A percentile compares a stretch with the other conserved stretches of the same genome.
Conservation (phyloP, 2,797 vertebrate genomes). For the Muscicapa striata region DNA sequence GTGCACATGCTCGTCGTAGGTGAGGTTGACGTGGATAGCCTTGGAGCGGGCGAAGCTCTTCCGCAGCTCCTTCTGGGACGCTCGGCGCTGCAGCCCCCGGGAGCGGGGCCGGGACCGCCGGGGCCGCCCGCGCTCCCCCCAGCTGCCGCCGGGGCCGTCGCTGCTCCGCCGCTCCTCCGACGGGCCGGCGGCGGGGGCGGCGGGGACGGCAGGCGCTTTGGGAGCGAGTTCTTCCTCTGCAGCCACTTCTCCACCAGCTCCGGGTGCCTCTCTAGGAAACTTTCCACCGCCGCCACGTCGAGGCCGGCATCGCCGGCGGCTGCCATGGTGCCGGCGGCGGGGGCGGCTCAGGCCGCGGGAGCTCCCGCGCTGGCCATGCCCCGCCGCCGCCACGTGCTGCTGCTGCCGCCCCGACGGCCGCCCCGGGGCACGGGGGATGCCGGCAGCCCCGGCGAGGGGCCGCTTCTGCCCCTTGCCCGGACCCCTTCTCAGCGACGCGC, state of each 20-base stretch:
- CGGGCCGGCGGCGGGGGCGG: conserved; percentile 55
- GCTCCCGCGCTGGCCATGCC: background rate
- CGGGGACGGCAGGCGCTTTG: conserved; percentile 44
- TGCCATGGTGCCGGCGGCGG: conserved; percentile 48
- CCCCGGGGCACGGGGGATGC: background rate
- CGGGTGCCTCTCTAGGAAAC: conserved; percentile 94
- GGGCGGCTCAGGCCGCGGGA: background rate
- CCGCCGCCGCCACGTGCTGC: background rate
- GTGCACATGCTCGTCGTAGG: conserved; percentile 95
- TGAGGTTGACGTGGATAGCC: conserved; percentile 93
- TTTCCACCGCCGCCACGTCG: conserved; percentile 95
- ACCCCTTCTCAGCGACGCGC: background rate
- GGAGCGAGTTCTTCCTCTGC: conserved; percentile 79
- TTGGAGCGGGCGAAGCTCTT: conserved; percentile 97
- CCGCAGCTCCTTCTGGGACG: conserved; percentile 94
- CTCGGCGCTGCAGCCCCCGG: conserved; percentile 83
- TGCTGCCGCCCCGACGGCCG: background rate
- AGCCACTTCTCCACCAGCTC: conserved; percentile 94
- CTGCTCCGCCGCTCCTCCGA: conserved; percentile 21
- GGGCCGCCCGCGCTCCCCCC: conserved; percentile 78
- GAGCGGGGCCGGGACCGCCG: conserved; percentile 51
- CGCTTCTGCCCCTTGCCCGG: background rate
- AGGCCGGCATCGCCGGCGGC: conserved; percentile 68
- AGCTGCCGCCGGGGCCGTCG: background rate
- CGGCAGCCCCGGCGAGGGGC: background rate